Conservation (phyloP, 2,113 vertebrate species). For the Peromyscus leucopus region DNA sequence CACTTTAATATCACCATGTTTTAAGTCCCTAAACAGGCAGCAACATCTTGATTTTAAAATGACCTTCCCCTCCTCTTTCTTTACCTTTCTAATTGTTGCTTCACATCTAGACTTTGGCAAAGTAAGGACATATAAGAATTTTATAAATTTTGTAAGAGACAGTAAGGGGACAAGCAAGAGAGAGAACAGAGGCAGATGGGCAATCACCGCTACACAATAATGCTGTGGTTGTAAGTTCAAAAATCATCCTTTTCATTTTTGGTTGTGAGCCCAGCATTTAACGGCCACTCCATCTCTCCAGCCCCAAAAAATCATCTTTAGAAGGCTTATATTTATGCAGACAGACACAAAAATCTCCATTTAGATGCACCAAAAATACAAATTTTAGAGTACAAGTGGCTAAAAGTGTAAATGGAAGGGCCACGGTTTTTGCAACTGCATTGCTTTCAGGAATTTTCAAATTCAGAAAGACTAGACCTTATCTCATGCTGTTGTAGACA, state of each 20-base stretch:
- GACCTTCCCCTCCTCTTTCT: not conserved
- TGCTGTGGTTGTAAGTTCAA: not conserved
- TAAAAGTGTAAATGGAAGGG: not conserved
- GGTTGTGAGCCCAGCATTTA: not conserved
- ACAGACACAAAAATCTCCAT: not conserved
- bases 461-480: not conserved
- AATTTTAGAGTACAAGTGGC: not conserved
- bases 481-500: not conserved
- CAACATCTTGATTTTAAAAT: not conserved
- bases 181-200: not conserved
- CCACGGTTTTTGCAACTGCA: not conserved
- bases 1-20: not conserved
- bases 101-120: not conserved
- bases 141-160: not conserved
- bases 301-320: not conserved
- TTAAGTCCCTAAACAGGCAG: not conserved
- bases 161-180: not conserved
- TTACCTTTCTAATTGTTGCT: not conserved
- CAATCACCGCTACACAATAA: not conserved
- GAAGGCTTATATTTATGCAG: not conserved
- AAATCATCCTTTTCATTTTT: not conserved
- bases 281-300: not conserved
- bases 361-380: not conserved
- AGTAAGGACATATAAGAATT: not conserved
- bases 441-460: not conserved